Conservation (phyloP, 2,888 invertebrate species). For the Megamerina dolium region DNA sequence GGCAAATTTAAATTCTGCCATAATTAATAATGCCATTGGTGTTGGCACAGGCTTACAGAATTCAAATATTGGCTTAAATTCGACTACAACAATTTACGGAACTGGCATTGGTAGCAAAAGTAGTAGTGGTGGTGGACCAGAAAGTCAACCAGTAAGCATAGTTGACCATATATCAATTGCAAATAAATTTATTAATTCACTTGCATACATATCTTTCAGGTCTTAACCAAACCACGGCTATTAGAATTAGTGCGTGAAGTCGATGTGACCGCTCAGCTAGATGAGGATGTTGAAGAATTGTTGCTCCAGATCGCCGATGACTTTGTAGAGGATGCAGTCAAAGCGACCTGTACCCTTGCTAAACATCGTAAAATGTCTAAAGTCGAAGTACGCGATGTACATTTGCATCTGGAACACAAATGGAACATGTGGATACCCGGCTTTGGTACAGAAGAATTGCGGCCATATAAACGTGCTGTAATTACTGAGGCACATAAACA, state of each 20-base stretch:
- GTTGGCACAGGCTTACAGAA: slow-evolving; percentile 12
- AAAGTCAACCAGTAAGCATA: slow-evolving; percentile 41
- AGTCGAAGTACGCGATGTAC: slow-evolving; percentile 91
- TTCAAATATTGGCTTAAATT: slow-evolving; percentile 8
- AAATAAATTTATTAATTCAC: too few species aligned
- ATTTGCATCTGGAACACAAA: slow-evolving; percentile 84
- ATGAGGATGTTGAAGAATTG: slow-evolving; percentile 95
- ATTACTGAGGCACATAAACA: slow-evolving; percentile 95
- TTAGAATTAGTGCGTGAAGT: slow-evolving; percentile 92
- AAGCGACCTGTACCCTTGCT: slow-evolving; percentile 81
- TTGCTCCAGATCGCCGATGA: slow-evolving; percentile 89
- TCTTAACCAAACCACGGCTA: slow-evolving; percentile 75
- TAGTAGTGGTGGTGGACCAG: slow-evolving; percentile 25
- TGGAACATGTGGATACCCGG: slow-evolving; percentile 98
- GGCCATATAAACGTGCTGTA: slow-evolving; percentile 85
- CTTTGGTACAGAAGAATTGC: slow-evolving; percentile 88
- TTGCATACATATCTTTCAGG: too few species aligned
- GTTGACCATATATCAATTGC: background rate
- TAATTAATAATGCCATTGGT: slow-evolving; percentile 22
- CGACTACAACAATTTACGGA: background rate
- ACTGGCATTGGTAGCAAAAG: slow-evolving; percentile 11
- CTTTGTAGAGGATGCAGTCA: slow-evolving; percentile 87
- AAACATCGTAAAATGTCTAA: slow-evolving; percentile 85
- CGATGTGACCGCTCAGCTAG: slow-evolving; percentile 90
- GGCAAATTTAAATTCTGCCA: slow-evolving; percentile 25